phyloP scores from a whole-genome alignment of 2,888 invertebrate species.

The Digitonthophagus gazella region DNA sequence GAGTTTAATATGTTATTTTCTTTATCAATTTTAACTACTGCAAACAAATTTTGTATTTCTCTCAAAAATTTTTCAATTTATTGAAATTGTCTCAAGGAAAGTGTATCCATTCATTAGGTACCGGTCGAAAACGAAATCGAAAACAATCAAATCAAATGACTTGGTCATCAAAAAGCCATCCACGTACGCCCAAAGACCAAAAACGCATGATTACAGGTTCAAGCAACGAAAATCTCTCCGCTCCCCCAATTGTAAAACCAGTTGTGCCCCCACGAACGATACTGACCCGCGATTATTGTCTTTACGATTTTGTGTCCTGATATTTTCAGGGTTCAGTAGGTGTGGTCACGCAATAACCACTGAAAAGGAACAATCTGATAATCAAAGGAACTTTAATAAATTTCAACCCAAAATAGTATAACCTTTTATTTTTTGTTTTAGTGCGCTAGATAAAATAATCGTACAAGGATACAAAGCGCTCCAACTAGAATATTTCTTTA shows the following conservation, averaged over 20 bases:
- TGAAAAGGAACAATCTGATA: too few relatives aligned
- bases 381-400: too few relatives aligned
- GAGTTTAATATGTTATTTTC: too few relatives aligned
- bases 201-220: slow-evolving; percentile 43
- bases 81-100: not conserved
- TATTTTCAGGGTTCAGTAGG: too few relatives aligned
- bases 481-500: slow-evolving; percentile 97
- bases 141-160: slow-evolving; percentile 11
- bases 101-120: not conserved
- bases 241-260: not conserved
- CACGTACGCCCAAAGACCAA: not conserved
- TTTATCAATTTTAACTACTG: too few relatives aligned
- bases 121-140: not conserved
- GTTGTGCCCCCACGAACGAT: slow-evolving; percentile 17
- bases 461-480: slow-evolving; percentile 95
- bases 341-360: too few relatives aligned
- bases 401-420: too few relatives aligned
- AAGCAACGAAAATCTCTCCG: slow-evolving; percentile 35
- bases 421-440: slow-evolving; percentile 51
- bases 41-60: too few relatives aligned
- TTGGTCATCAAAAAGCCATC: slow-evolving; percentile 5
- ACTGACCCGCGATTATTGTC: slow-evolving; percentile 41
- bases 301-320: slow-evolving; percentile 36
- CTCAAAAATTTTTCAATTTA: slow-evolving; percentile 1
- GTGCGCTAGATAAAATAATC: slow-evolving; percentile 95